Percentiles rank a stretch among this genome's conserved stretches.
These are phyloP conservation scores for Phylloscopus trochiloides DNA, from an alignment of 2,113 vertebrate species.

Conservation along the genomic window DNA sequence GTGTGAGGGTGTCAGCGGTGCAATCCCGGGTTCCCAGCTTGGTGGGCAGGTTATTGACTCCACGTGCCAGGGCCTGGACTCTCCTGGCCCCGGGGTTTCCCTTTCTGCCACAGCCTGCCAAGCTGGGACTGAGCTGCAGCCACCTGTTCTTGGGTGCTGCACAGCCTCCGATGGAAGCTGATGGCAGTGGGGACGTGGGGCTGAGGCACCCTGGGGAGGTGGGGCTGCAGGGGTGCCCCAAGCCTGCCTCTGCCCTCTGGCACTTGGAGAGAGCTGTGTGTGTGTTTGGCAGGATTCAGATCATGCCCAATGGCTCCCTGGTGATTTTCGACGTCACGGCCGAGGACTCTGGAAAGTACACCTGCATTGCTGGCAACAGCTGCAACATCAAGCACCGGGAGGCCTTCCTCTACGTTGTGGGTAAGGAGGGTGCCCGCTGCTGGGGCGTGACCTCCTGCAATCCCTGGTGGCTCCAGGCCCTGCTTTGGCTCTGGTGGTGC, in stretches of 20 bases:
- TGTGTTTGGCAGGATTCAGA: slow-evolving; percentile 84
- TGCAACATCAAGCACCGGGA: slow-evolving; percentile 90
- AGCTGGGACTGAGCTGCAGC: neutral
- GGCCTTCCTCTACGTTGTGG: slow-evolving; percentile 90
- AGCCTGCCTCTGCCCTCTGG: neutral
- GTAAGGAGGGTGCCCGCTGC: slow-evolving; percentile 63
- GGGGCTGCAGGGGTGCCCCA: neutral
- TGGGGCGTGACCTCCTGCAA: neutral
- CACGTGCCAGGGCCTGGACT: accelerated
- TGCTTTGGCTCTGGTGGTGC: neutral
- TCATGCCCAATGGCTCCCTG: slow-evolving; percentile 91
- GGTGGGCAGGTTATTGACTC: neutral
- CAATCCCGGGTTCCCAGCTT: neutral
- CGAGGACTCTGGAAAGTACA: slow-evolving; percentile 90
- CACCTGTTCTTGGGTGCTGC: neutral
- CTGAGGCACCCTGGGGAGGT: neutral
- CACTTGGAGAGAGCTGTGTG: neutral
- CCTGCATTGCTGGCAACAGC: slow-evolving; percentile 94
- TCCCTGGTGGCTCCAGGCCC: neutral
- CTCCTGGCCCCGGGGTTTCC: neutral
- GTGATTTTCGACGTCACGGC: slow-evolving; percentile 87
- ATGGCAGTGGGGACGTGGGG: neutral
- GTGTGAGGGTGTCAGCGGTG: accelerated
- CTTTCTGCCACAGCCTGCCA: neutral
- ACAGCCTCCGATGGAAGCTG: neutral